phyloP scores from a whole-genome alignment of 1,140 invertebrate species.

The Battus philenor region DNA sequence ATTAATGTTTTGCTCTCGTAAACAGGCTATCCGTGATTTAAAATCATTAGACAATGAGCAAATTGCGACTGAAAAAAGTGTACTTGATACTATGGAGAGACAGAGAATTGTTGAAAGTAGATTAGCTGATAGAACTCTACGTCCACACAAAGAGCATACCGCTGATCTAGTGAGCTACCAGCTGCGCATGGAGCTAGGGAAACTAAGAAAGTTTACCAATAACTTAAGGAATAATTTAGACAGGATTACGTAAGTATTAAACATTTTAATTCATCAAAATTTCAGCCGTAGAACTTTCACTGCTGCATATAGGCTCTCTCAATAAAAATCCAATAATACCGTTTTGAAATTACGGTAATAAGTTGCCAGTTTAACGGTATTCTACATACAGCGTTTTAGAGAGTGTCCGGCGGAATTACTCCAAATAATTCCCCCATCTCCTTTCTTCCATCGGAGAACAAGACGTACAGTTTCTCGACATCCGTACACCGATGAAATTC shows the following conservation, averaged over 20 bases:
- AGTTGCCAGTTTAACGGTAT: no score
- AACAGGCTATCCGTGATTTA: conserved; percentile 42
- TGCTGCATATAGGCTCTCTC: no score
- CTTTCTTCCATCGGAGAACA: no score
- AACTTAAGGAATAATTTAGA: conserved; percentile 40
- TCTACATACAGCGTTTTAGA: no score
- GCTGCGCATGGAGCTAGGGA: conserved; percentile 38
- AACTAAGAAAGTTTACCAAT: conserved; percentile 35
- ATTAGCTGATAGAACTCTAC: conserved; percentile 32
- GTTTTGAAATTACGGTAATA: no score
- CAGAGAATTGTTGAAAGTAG: conserved; percentile 36
- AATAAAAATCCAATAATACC: no score
- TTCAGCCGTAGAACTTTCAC: no score
- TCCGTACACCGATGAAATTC: no score
- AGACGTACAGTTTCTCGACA: no score
- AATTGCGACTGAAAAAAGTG: conserved; percentile 35
- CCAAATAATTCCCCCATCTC: no score
- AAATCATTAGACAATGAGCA: conserved; percentile 40
- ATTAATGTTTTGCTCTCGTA: background rate
- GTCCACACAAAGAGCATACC: conserved; percentile 37
- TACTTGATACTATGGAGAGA: conserved; percentile 44
- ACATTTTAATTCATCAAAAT: no score
- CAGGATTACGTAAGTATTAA: conserved; percentile 38
- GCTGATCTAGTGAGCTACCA: conserved; percentile 45
- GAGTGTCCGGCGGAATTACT: no score